phyloP scores from a whole-genome alignment of 2,113 vertebrate species.

The Drymodes brunneopygia region DNA sequence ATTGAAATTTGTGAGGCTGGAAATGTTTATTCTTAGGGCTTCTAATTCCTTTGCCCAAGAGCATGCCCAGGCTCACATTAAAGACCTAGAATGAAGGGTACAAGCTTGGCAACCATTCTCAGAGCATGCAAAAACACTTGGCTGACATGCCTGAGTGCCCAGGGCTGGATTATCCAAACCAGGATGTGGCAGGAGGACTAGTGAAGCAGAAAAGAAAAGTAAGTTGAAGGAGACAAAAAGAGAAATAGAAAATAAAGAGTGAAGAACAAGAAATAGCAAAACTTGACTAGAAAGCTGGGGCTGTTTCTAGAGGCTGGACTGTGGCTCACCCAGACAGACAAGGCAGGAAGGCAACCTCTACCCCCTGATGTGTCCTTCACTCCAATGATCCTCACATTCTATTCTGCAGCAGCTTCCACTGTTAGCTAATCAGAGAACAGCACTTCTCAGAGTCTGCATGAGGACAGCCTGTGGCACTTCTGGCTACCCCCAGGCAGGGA shows the following conservation, averaged over 20 bases:
- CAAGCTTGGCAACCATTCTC: background rate
- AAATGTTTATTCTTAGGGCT: background rate
- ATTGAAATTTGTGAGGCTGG: background rate
- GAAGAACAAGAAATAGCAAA: background rate
- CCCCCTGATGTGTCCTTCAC: background rate
- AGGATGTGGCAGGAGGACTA: background rate
- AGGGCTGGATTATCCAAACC: background rate
- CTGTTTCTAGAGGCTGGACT: background rate
- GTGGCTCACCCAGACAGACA: background rate
- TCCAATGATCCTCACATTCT: accelerated
- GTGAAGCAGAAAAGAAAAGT: background rate
- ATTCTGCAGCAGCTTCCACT: background rate
- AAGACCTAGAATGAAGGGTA: background rate
- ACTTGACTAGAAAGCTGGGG: background rate
- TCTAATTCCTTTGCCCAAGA: background rate
- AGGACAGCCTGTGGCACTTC: background rate
- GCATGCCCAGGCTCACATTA: background rate
- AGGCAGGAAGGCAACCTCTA: background rate
- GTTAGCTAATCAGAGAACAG: accelerated
- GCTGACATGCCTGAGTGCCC: background rate
- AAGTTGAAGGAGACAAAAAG: background rate
- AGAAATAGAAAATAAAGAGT: background rate
- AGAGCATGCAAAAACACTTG: background rate
- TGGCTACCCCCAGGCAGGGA: background rate
- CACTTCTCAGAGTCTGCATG: background rate